Conservation (phyloP, 1,140 invertebrate species). For the Drosophila cardini region DNA sequence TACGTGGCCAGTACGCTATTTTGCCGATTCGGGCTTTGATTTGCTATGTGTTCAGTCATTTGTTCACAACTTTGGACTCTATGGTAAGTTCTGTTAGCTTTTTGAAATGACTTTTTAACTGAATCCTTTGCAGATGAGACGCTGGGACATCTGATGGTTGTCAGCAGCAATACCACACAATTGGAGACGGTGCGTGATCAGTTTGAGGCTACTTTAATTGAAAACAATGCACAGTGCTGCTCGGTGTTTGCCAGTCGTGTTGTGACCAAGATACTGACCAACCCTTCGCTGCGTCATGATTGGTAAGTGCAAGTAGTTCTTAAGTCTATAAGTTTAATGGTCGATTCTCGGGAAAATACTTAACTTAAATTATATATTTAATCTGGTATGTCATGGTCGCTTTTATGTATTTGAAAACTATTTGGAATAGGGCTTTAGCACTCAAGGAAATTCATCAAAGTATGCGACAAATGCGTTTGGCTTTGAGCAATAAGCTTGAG, state of each 20-base stretch:
- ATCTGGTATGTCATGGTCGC: too few species aligned
- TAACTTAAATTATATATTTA: too few species aligned
- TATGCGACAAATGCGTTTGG: conserved; percentile 94
- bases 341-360: too few species aligned
- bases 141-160: conserved; percentile 94
- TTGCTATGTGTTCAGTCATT: conserved; percentile 97
- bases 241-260: conserved; percentile 94
- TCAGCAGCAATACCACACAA: conserved; percentile 88
- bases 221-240: conserved; percentile 92
- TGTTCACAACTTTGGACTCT: conserved; percentile 99
- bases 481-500: conserved; percentile 90
- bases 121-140: conserved; percentile 27
- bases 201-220: conserved; percentile 93
- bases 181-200: conserved; percentile 91
- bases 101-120: background rate
- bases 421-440: conserved; percentile 85
- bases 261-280: conserved; percentile 93
- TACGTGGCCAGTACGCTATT: conserved; percentile 94
- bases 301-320: conserved; percentile 88
- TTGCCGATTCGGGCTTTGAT: conserved; percentile 93
- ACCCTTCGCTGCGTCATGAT: conserved; percentile 90
- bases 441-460: conserved; percentile 94
- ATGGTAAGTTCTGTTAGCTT: conserved; percentile 86
- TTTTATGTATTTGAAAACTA: background rate
- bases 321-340: too few species aligned